Evolutionary conservation across 2,113 vertebrate genomes (phyloP).

Genomic region (Patagioenas fasciata): DNA sequence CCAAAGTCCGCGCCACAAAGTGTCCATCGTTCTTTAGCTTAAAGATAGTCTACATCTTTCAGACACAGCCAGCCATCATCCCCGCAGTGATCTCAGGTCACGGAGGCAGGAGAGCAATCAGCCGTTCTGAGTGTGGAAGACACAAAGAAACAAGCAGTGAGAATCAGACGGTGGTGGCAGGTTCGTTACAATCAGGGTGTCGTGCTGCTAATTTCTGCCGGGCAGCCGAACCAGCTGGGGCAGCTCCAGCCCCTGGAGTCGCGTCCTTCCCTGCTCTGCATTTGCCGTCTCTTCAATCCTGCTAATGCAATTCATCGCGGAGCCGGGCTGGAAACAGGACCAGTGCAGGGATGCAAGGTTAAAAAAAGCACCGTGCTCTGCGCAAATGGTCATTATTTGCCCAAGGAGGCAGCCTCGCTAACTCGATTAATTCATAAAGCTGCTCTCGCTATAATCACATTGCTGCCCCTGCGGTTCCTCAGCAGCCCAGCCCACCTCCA

Average conservation of each 20-base stretch:
- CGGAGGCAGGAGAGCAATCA: conserved; percentile 52
- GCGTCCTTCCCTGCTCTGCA: not conserved
- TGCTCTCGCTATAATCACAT: not conserved
- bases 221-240: not conserved
- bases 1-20: conserved; percentile 25
- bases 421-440: not conserved
- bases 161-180: not conserved
- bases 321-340: not conserved
- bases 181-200: not conserved
- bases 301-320: not conserved
- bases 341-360: not conserved
- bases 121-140: conserved; percentile 64
- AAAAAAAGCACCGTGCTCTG: not conserved
- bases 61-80: conserved; percentile 50
- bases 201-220: not conserved
- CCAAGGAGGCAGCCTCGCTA: not conserved
- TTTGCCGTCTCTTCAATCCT: not conserved
- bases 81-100: conserved; percentile 54
- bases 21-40: conserved; percentile 49
- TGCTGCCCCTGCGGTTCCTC: not conserved
- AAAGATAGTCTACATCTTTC: conserved; percentile 53
- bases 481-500: not conserved
- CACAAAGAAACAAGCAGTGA: conserved; percentile 67
- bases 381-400: not conserved
- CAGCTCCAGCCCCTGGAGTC: not conserved